Base-by-base conservation (phyloP, 2,888 invertebrate genomes). In the Metellina segmentata region DNA sequence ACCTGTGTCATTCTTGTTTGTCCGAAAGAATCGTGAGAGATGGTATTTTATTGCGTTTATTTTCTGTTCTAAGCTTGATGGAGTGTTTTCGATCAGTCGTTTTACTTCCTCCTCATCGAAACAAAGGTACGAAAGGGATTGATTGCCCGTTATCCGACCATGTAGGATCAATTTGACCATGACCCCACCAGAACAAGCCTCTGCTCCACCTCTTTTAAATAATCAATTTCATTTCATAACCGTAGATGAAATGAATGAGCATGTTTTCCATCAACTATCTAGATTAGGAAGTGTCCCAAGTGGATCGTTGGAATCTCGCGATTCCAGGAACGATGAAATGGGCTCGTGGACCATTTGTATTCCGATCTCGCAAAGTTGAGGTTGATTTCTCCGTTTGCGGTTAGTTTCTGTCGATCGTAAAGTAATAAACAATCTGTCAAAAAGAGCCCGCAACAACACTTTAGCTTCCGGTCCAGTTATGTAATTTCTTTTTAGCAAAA, bases 61-160 rank as follows among this genome's bases (percentile, higher is more conserved):
- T 74, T 72, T 75, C 74, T 11, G 48, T 49, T 74, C 19, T 52
- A 72, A 13, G 51, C 49, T 8, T 16, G 77, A 48, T 77, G 83
- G 70, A 75, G 74, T 75, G 61, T 85, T 75, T 82, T 34, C 53
- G 72, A 74, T 83, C 83, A 72, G 49, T 72, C 71, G 20, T 71
- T 74, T 75, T 75, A 85, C 74, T 85, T 85, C 85, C 85, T 85
- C 85, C 19, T 61, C 52, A 71, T 48, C 69, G 6, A 82, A 72
- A 71, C 82, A 72, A 52, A 82, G 61, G n/a, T 74, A 34, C 75
- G n/a, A 75, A 85, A 53, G 52, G 19, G 85, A 85, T 85, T 51
- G 85, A 85, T 72, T 51, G 72, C 83, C 16, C 61, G n/a, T 8
- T n/a, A 53, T 53, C 34, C 75, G 20, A 61, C 48, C 19, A 34